Evolutionary conservation across 2,888 invertebrate species (phyloP).

Genomic region (Oxystoma pomonae): DNA sequence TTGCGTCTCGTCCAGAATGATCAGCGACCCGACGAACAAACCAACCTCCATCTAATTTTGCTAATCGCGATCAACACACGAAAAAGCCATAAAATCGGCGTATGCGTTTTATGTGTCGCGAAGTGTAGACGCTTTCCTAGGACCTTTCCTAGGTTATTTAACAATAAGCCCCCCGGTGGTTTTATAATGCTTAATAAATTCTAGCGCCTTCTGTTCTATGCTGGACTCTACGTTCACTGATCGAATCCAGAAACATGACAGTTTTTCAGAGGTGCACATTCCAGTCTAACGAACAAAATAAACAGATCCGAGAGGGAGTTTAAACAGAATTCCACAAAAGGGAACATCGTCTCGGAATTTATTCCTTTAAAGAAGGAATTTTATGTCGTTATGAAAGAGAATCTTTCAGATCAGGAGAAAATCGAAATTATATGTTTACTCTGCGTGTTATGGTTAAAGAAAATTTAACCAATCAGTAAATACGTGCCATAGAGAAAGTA

Average conservation of each 20-base stretch:
- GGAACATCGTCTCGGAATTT: not conserved
- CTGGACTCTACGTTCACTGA: not conserved
- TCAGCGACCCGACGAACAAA: no score
- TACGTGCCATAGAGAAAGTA: no score
- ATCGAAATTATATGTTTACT: not conserved
- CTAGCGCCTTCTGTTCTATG: not conserved
- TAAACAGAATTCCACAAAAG: not conserved
- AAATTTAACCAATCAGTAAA: no score
- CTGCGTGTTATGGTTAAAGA: not conserved
- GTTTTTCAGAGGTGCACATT: not conserved
- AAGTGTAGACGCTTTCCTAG: no score
- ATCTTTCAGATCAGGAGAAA: not conserved
- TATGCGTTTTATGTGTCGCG: no score
- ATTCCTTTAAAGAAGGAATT: not conserved
- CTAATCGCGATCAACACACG: no score
- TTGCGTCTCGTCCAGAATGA: no score
- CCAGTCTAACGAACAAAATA: slow-evolving; percentile 1
- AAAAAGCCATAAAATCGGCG: no score
- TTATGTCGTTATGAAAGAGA: not conserved
- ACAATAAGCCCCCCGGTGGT: no score
- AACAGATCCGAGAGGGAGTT: slow-evolving; percentile 1
- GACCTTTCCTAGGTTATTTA: no score
- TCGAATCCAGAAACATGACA: not conserved
- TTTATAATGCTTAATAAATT: no score
- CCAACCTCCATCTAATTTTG: no score